Conservation (phyloP, 2,888 invertebrate species). For the Callyntrura sp. region DNA sequence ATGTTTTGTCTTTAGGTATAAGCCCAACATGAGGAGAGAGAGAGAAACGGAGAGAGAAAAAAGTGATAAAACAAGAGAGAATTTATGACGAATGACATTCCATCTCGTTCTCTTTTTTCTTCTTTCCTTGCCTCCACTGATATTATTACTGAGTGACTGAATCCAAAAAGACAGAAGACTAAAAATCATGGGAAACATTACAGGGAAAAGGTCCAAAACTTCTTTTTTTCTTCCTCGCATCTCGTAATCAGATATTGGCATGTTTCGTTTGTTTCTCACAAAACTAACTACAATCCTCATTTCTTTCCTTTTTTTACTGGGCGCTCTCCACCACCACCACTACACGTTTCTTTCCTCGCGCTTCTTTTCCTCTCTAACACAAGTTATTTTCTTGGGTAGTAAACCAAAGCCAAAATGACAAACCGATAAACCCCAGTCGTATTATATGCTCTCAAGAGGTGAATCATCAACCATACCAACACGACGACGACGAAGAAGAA, state of each 20-base stretch:
- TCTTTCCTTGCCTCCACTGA: constrained; percentile 4
- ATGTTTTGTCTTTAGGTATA: constrained; percentile 40
- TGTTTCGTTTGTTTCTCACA: constrained; percentile 64
- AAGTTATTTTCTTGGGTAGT: constrained; percentile 76
- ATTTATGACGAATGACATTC: constrained; percentile 76
- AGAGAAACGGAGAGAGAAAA: constrained; percentile 10
- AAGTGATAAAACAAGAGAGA: constrained; percentile 72
- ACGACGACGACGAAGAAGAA: no score
- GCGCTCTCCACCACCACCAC: not conserved
- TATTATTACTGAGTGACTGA: constrained; percentile 59
- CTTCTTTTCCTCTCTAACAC: constrained; percentile 27
- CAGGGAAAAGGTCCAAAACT: constrained; percentile 70
- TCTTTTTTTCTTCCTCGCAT: constrained; percentile 43
- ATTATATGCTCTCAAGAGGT: constrained; percentile 75
- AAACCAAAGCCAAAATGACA: constrained; percentile 79
- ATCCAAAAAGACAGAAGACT: constrained; percentile 39
- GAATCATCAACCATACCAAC: constrained; percentile 67
- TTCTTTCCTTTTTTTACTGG: constrained; percentile 15
- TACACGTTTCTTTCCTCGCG: constrained; percentile 1
- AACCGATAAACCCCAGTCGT: constrained; percentile 76
- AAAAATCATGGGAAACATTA: constrained; percentile 43
- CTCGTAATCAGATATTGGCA: constrained; percentile 77
- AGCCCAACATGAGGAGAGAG: not conserved
- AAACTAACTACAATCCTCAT: constrained; percentile 53
- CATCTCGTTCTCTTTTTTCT: constrained; percentile 49